These are phyloP conservation scores for Coboldia fuscipes DNA, from an alignment of 1,140 invertebrate species.

Conservation along the genomic window DNA sequence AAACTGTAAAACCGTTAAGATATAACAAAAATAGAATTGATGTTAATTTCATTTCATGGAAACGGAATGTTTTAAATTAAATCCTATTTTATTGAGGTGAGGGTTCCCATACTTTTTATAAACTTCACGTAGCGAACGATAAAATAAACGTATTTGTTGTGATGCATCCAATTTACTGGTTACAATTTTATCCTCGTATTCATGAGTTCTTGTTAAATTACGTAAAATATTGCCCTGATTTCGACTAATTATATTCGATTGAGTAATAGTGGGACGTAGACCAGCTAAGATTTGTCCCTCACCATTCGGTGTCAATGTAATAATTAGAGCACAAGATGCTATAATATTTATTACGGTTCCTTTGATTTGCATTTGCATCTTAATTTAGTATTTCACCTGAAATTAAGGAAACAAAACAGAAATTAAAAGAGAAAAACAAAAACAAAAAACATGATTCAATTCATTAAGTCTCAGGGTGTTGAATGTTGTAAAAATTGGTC, in stretches of 20 bases:
- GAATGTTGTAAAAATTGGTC: too few relatives aligned
- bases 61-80: neutral
- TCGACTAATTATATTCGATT: constrained; percentile 4
- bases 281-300: too few relatives aligned
- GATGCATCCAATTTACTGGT: constrained; percentile 4
- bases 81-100: neutral
- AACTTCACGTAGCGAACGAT: constrained; percentile 2
- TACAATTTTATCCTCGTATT: constrained; percentile 4
- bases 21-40: neutral
- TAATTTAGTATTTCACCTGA: too few relatives aligned
- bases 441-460: too few relatives aligned
- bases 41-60: neutral
- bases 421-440: too few relatives aligned
- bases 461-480: too few relatives aligned
- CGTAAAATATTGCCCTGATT: constrained; percentile 2
- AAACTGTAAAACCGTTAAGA: neutral
- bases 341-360: too few relatives aligned
- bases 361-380: too few relatives aligned
- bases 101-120: constrained; percentile 1
- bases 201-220: constrained; percentile 3
- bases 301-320: too few relatives aligned
- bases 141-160: constrained; percentile 2
- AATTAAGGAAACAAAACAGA: too few relatives aligned
- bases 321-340: too few relatives aligned
- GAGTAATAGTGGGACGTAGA: too few relatives aligned